Conservation (phyloP, 2,888 invertebrate genomes). For the Myathropa florea region DNA sequence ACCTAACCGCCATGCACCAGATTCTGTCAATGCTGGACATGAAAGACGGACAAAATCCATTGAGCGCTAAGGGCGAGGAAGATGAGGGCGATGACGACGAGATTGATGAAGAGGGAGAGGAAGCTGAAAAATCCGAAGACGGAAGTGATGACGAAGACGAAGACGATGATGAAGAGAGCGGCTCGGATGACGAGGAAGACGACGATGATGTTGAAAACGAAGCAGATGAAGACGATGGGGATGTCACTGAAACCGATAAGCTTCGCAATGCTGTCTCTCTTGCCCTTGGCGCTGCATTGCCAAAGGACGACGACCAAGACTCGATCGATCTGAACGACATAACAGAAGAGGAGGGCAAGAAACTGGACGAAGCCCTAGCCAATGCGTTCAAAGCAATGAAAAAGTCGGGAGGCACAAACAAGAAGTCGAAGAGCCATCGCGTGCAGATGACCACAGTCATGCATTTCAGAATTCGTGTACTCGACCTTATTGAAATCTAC, state of each 20-base stretch:
- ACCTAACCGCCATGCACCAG: conserved; percentile 86
- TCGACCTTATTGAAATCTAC: conserved; percentile 88
- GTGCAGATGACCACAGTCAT: conserved; percentile 86
- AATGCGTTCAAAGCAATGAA: conserved; percentile 84
- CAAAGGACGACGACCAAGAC: conserved; percentile 84
- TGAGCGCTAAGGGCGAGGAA: conserved; percentile 81
- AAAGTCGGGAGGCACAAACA: conserved; percentile 73
- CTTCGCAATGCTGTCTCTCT: conserved; percentile 87
- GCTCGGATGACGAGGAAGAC: conserved; percentile 67
- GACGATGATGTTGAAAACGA: conserved; percentile 80
- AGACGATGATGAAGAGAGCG: conserved; percentile 42
- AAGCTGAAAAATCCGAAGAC: conserved; percentile 79
- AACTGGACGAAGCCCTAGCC: conserved; percentile 87
- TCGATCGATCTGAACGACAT: conserved; percentile 89
- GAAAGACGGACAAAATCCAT: conserved; percentile 85
- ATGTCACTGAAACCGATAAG: conserved; percentile 86
- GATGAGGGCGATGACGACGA: conserved; percentile 72
- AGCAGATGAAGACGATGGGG: conserved; percentile 82
- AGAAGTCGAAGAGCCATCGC: conserved; percentile 82
- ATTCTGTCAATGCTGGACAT: conserved; percentile 88
- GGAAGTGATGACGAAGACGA: conserved; percentile 72
- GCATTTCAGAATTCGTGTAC: conserved; percentile 88
- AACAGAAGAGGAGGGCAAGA: conserved; percentile 88
- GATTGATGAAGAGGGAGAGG: conserved; percentile 74
- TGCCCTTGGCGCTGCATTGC: conserved; percentile 81